Conservation (phyloP, 2,888 invertebrate genomes). For the Herminia tarsipennalis region DNA sequence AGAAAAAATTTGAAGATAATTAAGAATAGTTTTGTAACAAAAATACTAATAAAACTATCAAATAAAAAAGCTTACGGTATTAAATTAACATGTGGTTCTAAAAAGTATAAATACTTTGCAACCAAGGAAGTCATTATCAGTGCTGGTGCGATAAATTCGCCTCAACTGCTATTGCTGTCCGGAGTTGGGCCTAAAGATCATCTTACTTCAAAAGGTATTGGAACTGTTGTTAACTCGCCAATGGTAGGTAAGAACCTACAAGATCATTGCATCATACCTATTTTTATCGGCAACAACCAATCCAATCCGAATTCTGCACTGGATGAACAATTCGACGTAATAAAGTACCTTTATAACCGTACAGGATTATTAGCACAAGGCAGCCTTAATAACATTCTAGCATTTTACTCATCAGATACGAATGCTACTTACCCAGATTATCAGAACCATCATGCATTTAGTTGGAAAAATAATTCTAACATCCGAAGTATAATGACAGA, state of each 20-base stretch:
- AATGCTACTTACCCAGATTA: conserved; percentile 60
- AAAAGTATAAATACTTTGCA: conserved; percentile 37
- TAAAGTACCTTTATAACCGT: conserved; percentile 78
- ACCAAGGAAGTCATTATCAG: conserved; percentile 77
- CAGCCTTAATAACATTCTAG: conserved; percentile 81
- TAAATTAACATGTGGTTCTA: conserved; percentile 2
- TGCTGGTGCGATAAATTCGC: conserved; percentile 76
- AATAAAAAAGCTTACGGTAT: conserved; percentile 16
- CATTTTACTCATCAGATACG: conserved; percentile 54
- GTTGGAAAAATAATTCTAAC: conserved; percentile 55
- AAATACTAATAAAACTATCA: conserved; percentile 10
- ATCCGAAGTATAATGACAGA: background rate
- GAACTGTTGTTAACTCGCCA: conserved; percentile 63
- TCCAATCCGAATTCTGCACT: conserved; percentile 49
- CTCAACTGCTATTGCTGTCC: conserved; percentile 78
- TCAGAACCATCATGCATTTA: conserved; percentile 50
- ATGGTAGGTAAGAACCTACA: conserved; percentile 82
- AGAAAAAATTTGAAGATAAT: conserved; percentile 49
- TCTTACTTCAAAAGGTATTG: conserved; percentile 61
- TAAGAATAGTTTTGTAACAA: conserved; percentile 49
- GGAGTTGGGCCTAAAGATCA: conserved; percentile 77
- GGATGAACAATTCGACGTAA: conserved; percentile 55
- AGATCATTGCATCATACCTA: conserved; percentile 74
- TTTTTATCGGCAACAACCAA: conserved; percentile 60
- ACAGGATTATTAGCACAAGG: conserved; percentile 78